Evolutionary conservation across 2,888 invertebrate genomes (phyloP).

Genomic region (Tryphoninae sp.): DNA sequence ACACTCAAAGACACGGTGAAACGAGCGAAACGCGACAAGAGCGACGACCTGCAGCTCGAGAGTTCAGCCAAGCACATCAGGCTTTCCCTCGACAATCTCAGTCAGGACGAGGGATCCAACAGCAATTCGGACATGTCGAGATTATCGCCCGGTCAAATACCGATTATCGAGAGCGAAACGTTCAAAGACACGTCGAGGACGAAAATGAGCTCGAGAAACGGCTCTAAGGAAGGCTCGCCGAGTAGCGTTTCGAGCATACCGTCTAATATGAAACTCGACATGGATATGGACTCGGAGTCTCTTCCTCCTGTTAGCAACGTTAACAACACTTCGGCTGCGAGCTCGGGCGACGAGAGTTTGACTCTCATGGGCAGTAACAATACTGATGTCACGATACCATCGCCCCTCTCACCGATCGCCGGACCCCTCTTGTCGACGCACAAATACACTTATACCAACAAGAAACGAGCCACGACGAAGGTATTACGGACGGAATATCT

Average conservation of each 20-base stretch:
- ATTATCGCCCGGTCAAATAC: constrained; percentile 72
- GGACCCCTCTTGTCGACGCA: constrained; percentile 77
- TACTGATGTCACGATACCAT: constrained; percentile 77
- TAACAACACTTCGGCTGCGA: constrained; percentile 75
- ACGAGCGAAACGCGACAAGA: constrained; percentile 67
- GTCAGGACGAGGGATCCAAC: constrained; percentile 78
- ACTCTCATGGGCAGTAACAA: constrained; percentile 74
- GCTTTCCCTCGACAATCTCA: constrained; percentile 74
- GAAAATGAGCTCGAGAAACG: constrained; percentile 72
- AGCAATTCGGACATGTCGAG: constrained; percentile 76
- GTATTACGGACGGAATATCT: constrained; percentile 72
- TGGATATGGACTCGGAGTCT: constrained; percentile 76
- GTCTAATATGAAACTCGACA: constrained; percentile 76
- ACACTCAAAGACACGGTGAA: constrained; percentile 67
- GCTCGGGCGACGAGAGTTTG: constrained; percentile 78
- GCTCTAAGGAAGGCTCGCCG: constrained; percentile 77
- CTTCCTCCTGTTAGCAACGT: constrained; percentile 72
- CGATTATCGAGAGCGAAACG: constrained; percentile 71
- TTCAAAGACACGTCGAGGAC: constrained; percentile 66
- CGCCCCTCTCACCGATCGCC: constrained; percentile 77
- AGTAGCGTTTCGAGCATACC: constrained; percentile 74
- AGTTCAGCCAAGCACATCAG: constrained; percentile 72
- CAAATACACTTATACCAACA: constrained; percentile 79
- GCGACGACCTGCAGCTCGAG: constrained; percentile 65
- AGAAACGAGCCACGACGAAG: constrained; percentile 75